Base-by-base conservation (phyloP, 2,113 vertebrate genomes). In the Eonycteris spelaea region DNA sequence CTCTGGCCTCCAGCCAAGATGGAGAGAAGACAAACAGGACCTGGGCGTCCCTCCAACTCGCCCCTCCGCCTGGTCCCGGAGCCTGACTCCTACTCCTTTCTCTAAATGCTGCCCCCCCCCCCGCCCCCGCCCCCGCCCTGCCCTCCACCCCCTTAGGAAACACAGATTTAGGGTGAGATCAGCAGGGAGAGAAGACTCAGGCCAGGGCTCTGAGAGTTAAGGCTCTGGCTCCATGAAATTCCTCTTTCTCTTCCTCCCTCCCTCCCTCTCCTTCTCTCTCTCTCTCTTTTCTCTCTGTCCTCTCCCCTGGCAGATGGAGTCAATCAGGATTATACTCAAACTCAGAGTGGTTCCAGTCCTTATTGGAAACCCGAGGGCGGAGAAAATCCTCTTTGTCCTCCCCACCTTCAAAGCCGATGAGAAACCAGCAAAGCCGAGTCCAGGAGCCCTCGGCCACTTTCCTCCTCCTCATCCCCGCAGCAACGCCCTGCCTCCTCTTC, bases 251-350 rank as follows among this genome's bases (percentile, higher is more conserved):
- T 57, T 57, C 35, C 67, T 7, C 65, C 28, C 95, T 5, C 19
- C 70, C 93, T 77, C 96, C 43, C 57, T 33, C 45, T 40, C 40
- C 1, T 2, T 7, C 65, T 21, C 33, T 63, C 38, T 57, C 63
- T 40, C 67, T 7, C 65, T 21, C 94, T 5, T 30, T 59, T 51
- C 93, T 75, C 96, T 53, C 65, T 33, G 51, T 51, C 51, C 95
- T 38, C 9, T 24, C 63, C 94, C 75, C 96, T 53, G 5, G 84
- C 98, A 98, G 96, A 95, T 97, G 95, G 97, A 97, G 97, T 98
- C 97, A 98, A 97, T 98, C 91, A 98, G 96, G 96, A 98, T 98
- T 98, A 98, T 51, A 94, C 94, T 83, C 91, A 96, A 96, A 92
- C 96, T 95, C 89, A 51, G 92, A 96, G 88, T 70, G 59, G 75